Base-by-base conservation (phyloP, 2,888 invertebrate genomes). In the Amiota communis region DNA sequence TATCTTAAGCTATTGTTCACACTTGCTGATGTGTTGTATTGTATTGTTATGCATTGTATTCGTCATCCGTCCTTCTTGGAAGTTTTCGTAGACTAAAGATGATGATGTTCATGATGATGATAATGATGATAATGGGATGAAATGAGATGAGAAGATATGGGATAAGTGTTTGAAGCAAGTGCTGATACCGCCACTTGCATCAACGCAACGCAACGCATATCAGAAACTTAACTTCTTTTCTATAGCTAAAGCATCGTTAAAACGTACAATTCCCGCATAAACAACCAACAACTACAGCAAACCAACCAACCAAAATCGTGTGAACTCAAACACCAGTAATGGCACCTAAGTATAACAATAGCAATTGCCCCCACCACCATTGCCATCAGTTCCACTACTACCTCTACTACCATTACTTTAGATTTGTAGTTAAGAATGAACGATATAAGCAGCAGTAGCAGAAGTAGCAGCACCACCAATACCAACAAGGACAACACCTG, bases 211-310 rank as follows among this genome's bases (percentile, higher is more conserved):
- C n/a, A 36, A 36, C 13, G 17, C 59, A 11, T 11, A 59, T 85
- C 86, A 84, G 83, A 83, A 82, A 85, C 82, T 84, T 84, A 85
- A 78, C 83, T 84, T 76, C 83, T 84, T 79, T 84, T 81, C 12
- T 81, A 81, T 85, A 6, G 13, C 12, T 3, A 53, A n/a, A 53
- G n/a, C 13, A n/a, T n/a, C 13, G 13, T n/a, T 20, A 59, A 59
- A 59, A 6, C 65, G 65, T 49, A 23, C 36, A 36, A 23, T 61
- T 63, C 63, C 17, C 49, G 65, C 65, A 67, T 49, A 61, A 49
- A 23, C 49, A 82, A 74, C 81, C 72, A 65, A 36, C 36, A 36
- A 23, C 70, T 74, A 23, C 71, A 72, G 46, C 53, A 73, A 48
- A 78, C 11, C 36, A 36, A 36, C 36, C 36, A 36, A 36, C 36